phyloP scores from a whole-genome alignment of 2,888 invertebrate species.

The Drosophila meridiana region DNA sequence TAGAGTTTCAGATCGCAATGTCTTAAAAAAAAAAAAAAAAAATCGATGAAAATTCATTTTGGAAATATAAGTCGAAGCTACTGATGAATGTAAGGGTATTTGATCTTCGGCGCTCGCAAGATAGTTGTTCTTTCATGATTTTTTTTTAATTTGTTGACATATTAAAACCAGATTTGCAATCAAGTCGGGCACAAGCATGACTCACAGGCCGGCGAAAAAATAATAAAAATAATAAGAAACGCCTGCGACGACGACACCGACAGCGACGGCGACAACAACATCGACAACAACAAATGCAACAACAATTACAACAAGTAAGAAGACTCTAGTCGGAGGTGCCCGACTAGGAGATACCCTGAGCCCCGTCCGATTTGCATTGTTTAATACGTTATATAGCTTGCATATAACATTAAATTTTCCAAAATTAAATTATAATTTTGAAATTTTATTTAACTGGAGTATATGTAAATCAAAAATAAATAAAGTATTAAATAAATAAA shows the following conservation, averaged over 20 bases:
- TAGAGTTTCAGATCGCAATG: too few species aligned
- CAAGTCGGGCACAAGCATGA: slow-evolving; percentile 69
- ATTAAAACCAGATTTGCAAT: slow-evolving; percentile 79
- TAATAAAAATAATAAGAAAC: slow-evolving; percentile 66
- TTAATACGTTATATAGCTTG: too few species aligned
- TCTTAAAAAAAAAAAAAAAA: too few species aligned
- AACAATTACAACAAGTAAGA: slow-evolving; percentile 27
- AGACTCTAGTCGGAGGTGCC: too few species aligned
- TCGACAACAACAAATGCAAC: slow-evolving; percentile 26
- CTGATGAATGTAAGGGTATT: neutral
- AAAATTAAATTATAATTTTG: too few species aligned
- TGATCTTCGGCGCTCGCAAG: neutral
- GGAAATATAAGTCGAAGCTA: neutral
- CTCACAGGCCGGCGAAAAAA: slow-evolving; percentile 72
- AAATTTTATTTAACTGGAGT: too few species aligned
- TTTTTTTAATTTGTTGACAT: slow-evolving; percentile 73
- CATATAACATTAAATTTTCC: too few species aligned
- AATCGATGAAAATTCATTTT: neutral
- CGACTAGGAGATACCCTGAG: too few species aligned
- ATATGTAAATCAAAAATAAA: too few species aligned
- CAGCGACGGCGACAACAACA: slow-evolving; percentile 23
- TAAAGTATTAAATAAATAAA: too few species aligned
- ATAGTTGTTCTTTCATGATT: slow-evolving; percentile 8
- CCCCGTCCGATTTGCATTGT: too few species aligned
- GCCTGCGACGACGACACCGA: slow-evolving; percentile 56